Percentiles rank a stretch among this genome's conserved stretches.
Conservation (phyloP, 2,113 vertebrate species). For the Coryphaenoides rupestris region DNA sequence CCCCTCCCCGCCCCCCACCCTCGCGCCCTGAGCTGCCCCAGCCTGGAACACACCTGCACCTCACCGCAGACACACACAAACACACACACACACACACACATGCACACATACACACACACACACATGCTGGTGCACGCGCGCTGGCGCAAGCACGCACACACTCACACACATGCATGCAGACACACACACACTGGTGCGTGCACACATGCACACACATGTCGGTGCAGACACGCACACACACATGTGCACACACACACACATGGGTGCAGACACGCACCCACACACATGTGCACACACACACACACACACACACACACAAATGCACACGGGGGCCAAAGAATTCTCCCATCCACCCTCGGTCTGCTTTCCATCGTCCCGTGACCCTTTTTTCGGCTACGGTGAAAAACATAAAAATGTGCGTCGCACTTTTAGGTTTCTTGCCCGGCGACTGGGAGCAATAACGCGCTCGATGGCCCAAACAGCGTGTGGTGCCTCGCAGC, state of each 20-base stretch:
- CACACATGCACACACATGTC: too few relatives aligned
- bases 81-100: constrained; percentile 8
- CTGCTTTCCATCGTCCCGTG: constrained; percentile 46
- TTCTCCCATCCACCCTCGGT: constrained; percentile 16
- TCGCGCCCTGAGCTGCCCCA: too few relatives aligned
- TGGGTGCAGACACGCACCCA: not conserved
- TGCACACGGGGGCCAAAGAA: not conserved
- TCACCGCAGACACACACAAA: constrained; percentile 12
- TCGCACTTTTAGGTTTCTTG: constrained; percentile 49
- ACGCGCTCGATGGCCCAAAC: constrained; percentile 55
- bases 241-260: constrained; percentile 7
- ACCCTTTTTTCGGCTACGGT: constrained; percentile 61
- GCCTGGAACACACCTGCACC: not conserved
- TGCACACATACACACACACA: not conserved
- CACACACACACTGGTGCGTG: too few relatives aligned
- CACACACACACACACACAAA: constrained; percentile 3
- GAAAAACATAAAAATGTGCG: constrained; percentile 60
- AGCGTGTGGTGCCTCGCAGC: constrained; percentile 57
- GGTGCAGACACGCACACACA: constrained; percentile 12
- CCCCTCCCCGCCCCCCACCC: too few relatives aligned
- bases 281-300: constrained; percentile 10
- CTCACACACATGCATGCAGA: not conserved
- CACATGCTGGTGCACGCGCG: too few relatives aligned
- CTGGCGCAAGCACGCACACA: constrained; percentile 9
- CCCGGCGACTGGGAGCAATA: constrained; percentile 65